Conservation (phyloP, 2,113 vertebrate genomes). For the Dendropsophus ebraccatus region DNA sequence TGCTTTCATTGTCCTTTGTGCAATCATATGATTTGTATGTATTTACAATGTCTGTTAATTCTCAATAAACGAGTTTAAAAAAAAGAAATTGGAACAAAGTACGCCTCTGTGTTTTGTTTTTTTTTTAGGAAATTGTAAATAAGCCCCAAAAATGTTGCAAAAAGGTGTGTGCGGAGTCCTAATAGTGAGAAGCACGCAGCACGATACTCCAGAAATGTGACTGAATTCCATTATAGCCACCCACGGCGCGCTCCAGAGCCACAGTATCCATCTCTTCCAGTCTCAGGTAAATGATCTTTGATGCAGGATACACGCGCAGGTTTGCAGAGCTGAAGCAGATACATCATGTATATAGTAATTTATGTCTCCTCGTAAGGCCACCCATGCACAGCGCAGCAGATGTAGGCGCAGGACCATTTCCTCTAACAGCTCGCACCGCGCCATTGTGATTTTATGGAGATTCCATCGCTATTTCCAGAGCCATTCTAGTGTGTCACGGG, state of each 20-base stretch:
- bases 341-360: conserved; percentile 32
- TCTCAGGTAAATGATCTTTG: neutral
- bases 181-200: neutral
- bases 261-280: neutral
- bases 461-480: conserved; percentile 44
- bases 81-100: too few relatives aligned
- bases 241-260: neutral
- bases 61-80: too few relatives aligned
- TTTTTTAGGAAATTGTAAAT: too few relatives aligned
- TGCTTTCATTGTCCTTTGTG: too few relatives aligned
- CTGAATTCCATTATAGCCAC: neutral
- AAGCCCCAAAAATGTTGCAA: too few relatives aligned
- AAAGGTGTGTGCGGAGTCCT: too few relatives aligned
- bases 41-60: too few relatives aligned
- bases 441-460: conserved; percentile 55
- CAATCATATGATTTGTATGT: too few relatives aligned
- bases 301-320: neutral
- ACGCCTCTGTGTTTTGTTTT: too few relatives aligned
- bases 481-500: conserved; percentile 47
- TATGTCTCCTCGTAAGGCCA: conserved; percentile 40
- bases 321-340: conserved; percentile 22
- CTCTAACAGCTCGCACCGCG: conserved; percentile 45
- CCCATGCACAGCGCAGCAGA: conserved; percentile 51
- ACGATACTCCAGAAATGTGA: neutral
- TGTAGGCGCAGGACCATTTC: conserved; percentile 54